Base-by-base conservation (phyloP, 2,888 invertebrate genomes). In the Rambutsinella grinnellia region DNA sequence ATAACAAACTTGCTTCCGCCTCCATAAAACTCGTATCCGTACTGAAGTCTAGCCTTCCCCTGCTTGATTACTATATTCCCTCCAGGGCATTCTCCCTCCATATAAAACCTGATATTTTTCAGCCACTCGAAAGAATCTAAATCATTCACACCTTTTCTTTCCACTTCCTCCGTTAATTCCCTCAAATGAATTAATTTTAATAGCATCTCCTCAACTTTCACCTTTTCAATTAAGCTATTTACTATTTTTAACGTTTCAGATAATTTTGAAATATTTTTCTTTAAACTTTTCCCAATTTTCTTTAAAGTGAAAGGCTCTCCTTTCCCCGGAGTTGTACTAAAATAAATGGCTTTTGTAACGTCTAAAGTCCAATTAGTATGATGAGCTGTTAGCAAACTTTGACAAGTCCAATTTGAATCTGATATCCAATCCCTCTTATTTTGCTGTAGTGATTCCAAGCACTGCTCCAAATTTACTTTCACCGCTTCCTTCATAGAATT, bases 361-460 rank as follows among this genome's bases (percentile, higher is more conserved):
- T 65, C 72, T 0, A 15, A 5, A 1, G 72, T 61, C 72, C 72
- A 72, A 17, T 66, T 54, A 21, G 60, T 60, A 28, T 54, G 27
- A 1, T 60, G 0, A 0, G 53, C 46, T 1, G 65, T 61, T 8
- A 66, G n/a, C 1, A 49, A 51, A 66, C 66, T 53, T 21, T 72
- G 66, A 17, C 23, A 10, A n/a, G 51, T n/a, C n/a, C n/a, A 26
- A 8, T 26, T 24, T n/a, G n/a, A 17, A 6, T 17, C 24, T n/a
- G n/a, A 6, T 2, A 61, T 2, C 21, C 23, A 26, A n/a, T 63
- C 61, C 17, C 49, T 49, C 24, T n/a, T n/a, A 61, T 2, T 24
- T 61, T 61, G 19, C 44, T 61, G 36, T 36, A 61, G n/a, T 2
- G 5, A 3, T 28, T 26, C 62, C 3, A 51, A 8, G n/a, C 63